Evolutionary conservation across 2,888 invertebrate genomes (phyloP).

Genomic region (Yponomeuta plumbellus): DNA sequence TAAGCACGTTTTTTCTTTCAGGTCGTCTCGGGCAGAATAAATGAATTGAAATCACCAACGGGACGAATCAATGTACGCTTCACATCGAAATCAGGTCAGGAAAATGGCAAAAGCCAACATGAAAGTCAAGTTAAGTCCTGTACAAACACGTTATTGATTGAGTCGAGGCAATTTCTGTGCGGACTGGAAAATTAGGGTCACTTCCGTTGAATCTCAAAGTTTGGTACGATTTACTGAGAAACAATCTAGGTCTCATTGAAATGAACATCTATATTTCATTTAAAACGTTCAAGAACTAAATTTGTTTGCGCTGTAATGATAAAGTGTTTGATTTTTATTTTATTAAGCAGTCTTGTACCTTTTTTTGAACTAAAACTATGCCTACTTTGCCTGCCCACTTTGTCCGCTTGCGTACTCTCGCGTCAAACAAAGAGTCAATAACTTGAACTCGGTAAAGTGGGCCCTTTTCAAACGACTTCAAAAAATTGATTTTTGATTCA

Average conservation of each 20-base stretch:
- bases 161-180: not conserved
- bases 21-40: not conserved
- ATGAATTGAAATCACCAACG: not conserved
- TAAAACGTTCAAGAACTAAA: no score
- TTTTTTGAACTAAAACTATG: no score
- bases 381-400: no score
- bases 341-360: no score
- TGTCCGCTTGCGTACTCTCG: no score
- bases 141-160: constrained; percentile 1
- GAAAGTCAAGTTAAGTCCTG: not conserved
- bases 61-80: not conserved
- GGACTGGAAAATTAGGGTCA: not conserved
- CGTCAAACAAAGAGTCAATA: no score
- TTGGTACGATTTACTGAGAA: not conserved
- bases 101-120: not conserved
- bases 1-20: not conserved
- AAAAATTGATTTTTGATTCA: no score
- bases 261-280: no score
- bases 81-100: not conserved
- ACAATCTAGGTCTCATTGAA: not conserved
- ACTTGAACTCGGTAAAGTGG: no score
- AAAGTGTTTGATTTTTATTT: no score
- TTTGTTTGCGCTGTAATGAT: no score
- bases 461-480: no score
- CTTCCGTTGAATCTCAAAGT: not conserved